A percentile compares a stretch with the other conserved stretches of the same genome.
phyloP scores from a whole-genome alignment of 2,888 invertebrate genomes.

The Tinea pellionella region DNA sequence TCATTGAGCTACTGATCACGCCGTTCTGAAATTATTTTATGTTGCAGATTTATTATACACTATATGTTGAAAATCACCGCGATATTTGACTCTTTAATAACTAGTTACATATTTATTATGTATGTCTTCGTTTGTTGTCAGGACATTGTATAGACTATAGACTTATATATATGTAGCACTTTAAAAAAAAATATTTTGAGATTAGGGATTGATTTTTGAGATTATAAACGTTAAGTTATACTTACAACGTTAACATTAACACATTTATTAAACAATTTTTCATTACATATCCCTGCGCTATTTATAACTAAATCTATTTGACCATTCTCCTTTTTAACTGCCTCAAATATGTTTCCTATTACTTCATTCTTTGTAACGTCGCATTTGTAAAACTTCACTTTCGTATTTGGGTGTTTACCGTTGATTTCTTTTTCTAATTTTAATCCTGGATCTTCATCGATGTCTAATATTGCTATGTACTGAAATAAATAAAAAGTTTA shows the following conservation, averaged over 20 bases:
- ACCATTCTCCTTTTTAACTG: not conserved
- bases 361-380: constrained; percentile 11
- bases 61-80: no score
- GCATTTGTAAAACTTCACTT: not conserved
- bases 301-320: constrained; percentile 13
- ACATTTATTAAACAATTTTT: constrained; percentile 5
- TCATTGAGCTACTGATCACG: constrained; percentile 42
- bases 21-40: constrained; percentile 37
- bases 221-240: no score
- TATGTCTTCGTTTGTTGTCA: no score
- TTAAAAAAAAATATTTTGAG: no score
- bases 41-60: no score
- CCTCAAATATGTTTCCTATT: not conserved
- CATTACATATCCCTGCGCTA: constrained; percentile 14
- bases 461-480: constrained; percentile 12
- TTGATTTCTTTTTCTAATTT: not conserved
- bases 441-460: not conserved
- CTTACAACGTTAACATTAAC: constrained; percentile 13
- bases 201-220: no score
- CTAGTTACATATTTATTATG: no score
- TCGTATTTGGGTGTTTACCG: not conserved
- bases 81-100: no score
- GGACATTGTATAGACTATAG: no score
- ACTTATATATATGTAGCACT: no score
- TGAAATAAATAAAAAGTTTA: not conserved